phyloP scores from a whole-genome alignment of 1,140 invertebrate species.

The Adelges cooleyi region DNA sequence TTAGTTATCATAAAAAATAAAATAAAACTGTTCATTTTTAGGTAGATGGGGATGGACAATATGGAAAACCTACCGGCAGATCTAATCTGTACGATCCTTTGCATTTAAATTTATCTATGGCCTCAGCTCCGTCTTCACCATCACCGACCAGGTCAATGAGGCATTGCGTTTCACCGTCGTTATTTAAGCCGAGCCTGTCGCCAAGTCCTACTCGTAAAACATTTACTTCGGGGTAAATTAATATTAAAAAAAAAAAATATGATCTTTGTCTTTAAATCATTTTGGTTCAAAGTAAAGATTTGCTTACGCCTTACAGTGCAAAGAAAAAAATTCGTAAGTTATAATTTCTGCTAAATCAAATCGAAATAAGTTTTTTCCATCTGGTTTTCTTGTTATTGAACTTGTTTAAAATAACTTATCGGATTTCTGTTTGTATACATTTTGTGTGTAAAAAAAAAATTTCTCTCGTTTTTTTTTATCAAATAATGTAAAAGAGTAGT shows the following conservation, averaged over 20 bases:
- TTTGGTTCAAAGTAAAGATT: no score
- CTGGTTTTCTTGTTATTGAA: not conserved
- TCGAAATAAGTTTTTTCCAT: no score
- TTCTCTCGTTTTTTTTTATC: no score
- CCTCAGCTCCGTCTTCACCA: slow-evolving; percentile 43
- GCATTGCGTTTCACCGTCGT: slow-evolving; percentile 32
- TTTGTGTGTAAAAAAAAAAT: no score
- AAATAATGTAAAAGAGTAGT: no score
- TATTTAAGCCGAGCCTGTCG: slow-evolving; percentile 49
- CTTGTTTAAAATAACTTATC: not conserved
- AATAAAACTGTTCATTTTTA: no score
- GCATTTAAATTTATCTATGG: slow-evolving; percentile 38
- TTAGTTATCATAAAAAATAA: no score
- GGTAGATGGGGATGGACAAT: not conserved
- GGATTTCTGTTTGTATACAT: no score
- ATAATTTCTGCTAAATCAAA: no score
- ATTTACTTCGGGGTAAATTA: slow-evolving; percentile 55
- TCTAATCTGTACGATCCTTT: slow-evolving; percentile 37
- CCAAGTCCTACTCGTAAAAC: slow-evolving; percentile 70
- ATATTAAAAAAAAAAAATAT: not conserved
- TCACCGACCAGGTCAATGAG: slow-evolving; percentile 48
- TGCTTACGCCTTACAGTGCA: no score
- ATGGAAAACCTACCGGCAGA: not conserved
- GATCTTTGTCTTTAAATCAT: not conserved
- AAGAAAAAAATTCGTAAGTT: no score